These are phyloP conservation scores for Pseudocheirus occidentalis DNA, from an alignment of 2,797 vertebrate species.

Conservation along the genomic window DNA sequence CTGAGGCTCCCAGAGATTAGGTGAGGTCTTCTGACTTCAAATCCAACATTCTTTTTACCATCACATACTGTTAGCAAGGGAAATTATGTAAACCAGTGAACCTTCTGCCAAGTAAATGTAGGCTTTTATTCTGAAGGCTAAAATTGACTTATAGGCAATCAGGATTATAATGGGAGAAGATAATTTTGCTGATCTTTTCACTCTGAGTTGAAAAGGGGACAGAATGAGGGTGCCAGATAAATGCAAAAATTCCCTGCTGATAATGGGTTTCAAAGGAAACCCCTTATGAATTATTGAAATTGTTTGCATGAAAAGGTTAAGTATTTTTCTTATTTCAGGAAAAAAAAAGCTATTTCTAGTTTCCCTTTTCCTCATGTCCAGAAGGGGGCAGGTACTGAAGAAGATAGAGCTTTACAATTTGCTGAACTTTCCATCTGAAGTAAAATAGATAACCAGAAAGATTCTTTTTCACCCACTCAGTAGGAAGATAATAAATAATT, in stretches of 20 bases:
- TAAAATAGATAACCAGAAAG: conserved; percentile 21
- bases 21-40: background rate
- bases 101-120: background rate
- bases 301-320: background rate
- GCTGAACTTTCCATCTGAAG: background rate
- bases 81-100: background rate
- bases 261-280: background rate
- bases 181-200: background rate
- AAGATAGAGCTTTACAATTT: background rate
- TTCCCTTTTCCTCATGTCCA: conserved; percentile 6
- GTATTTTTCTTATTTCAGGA: background rate
- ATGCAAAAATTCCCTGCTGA: background rate
- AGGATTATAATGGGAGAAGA: background rate
- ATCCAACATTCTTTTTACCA: background rate
- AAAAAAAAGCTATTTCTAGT: background rate
- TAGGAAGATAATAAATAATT: conserved; percentile 56
- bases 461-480: conserved; percentile 2
- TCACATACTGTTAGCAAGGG: background rate
- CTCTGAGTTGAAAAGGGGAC: conserved; percentile 37
- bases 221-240: background rate
- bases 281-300: background rate
- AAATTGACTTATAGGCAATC: background rate
- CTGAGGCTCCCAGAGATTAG: background rate
- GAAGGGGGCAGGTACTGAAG: background rate
- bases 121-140: background rate